phyloP scores from a whole-genome alignment of 2,797 vertebrate genomes.

The Salmo trutta region DNA sequence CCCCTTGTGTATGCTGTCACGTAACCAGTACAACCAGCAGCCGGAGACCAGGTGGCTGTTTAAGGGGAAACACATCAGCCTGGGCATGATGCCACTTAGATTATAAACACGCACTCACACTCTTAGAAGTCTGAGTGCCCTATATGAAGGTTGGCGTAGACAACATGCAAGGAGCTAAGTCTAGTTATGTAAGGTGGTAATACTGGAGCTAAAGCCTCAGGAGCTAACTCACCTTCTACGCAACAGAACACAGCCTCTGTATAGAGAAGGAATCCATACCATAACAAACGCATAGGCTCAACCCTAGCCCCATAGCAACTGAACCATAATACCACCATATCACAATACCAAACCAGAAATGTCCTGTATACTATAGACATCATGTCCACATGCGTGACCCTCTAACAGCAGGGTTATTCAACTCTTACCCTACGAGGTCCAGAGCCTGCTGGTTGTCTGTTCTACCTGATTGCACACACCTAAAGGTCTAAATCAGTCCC shows the following conservation, averaged over 20 bases:
- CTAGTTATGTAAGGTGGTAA: constrained; percentile 43
- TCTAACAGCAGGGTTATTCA: neutral
- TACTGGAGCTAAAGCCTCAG: constrained; percentile 19
- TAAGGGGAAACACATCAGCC: constrained; percentile 1
- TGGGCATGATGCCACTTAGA: neutral
- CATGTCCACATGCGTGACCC: neutral
- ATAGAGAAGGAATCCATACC: neutral
- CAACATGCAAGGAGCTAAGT: constrained; percentile 51
- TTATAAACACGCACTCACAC: constrained; percentile 1
- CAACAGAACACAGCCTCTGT: neutral
- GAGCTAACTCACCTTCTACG: constrained; percentile 39
- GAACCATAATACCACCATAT: neutral
- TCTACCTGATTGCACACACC: too few relatives aligned
- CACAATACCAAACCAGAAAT: neutral
- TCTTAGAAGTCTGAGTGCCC: neutral
- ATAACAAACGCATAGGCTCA: neutral
- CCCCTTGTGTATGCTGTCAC: constrained; percentile 33
- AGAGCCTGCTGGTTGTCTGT: too few relatives aligned
- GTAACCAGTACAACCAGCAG: constrained; percentile 58
- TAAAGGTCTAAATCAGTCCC: too few relatives aligned
- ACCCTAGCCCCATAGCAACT: neutral
- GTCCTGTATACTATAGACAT: neutral
- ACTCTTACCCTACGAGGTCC: too few relatives aligned
- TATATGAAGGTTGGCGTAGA: constrained; percentile 13
- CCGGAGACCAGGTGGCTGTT: neutral